Percentiles rank a stretch among this genome's conserved stretches.
Evolutionary conservation across 2,888 invertebrate species (phyloP).

Genomic region (Apodemia hepburni): DNA sequence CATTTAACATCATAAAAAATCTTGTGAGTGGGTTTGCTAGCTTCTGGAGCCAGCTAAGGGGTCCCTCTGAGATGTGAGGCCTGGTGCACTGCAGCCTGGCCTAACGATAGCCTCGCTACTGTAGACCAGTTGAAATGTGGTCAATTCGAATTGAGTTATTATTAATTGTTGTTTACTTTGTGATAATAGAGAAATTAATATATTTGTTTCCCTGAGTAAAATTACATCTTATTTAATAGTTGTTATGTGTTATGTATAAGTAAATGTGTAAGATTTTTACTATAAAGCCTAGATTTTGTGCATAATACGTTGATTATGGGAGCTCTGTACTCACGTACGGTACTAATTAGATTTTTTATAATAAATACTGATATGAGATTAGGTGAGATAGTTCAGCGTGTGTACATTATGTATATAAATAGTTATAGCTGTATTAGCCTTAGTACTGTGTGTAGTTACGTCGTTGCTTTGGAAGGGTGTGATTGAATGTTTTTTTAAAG

Average conservation of each 20-base stretch:
- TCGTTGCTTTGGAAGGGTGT: slow-evolving; percentile 46
- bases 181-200: slow-evolving; percentile 14
- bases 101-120: too few relatives aligned
- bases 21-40: too few relatives aligned
- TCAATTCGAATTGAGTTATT: not conserved
- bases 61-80: too few relatives aligned
- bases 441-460: slow-evolving; percentile 56
- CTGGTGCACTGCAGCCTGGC: too few relatives aligned
- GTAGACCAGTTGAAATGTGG: too few relatives aligned
- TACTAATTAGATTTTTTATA: slow-evolving; percentile 14
- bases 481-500: slow-evolving; percentile 38
- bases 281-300: slow-evolving; percentile 10
- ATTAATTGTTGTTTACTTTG: slow-evolving; percentile 12
- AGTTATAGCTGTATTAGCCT: slow-evolving; percentile 58
- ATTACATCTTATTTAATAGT: not conserved
- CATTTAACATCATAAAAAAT: too few relatives aligned
- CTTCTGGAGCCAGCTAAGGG: too few relatives aligned
- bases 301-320: slow-evolving; percentile 3
- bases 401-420: slow-evolving; percentile 74
- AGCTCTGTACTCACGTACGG: not conserved
- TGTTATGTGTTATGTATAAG: slow-evolving; percentile 4
- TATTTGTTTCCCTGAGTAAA: slow-evolving; percentile 10
- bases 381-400: slow-evolving; percentile 43
- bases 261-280: not conserved
- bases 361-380: slow-evolving; percentile 30